Evolutionary conservation across 2,797 vertebrate genomes (phyloP).

Genomic region (Lepus townsendii): DNA sequence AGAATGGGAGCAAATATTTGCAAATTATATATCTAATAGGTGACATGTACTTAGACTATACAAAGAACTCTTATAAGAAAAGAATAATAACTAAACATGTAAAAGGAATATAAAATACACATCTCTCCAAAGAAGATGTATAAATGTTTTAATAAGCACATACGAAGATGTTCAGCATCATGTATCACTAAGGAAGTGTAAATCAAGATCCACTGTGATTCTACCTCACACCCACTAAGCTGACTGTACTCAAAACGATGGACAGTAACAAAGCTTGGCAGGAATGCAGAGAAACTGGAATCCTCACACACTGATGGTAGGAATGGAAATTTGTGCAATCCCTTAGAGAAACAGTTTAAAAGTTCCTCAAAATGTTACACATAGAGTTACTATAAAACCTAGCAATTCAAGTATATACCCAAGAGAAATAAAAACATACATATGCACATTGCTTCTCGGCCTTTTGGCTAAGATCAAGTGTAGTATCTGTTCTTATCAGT

Average conservation of each 20-base stretch:
- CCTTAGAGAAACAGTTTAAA: too few relatives aligned
- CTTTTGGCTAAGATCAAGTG: too few relatives aligned
- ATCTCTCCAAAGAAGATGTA: background rate
- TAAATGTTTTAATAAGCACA: conserved; percentile 11
- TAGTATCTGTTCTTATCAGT: background rate
- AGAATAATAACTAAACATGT: conserved; percentile 13
- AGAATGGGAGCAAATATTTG: conserved; percentile 14
- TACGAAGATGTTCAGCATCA: background rate
- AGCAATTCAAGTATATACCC: too few relatives aligned
- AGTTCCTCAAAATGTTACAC: too few relatives aligned
- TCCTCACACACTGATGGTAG: too few relatives aligned
- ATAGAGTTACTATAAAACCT: too few relatives aligned
- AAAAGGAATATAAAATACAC: background rate
- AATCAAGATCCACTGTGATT: conserved; percentile 5
- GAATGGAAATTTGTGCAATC: too few relatives aligned
- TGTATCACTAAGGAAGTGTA: background rate
- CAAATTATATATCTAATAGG: conserved; percentile 30
- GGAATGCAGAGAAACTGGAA: background rate
- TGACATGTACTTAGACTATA: background rate
- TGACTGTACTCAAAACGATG: background rate
- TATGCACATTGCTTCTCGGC: too few relatives aligned
- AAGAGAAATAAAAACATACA: too few relatives aligned
- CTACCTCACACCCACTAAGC: background rate
- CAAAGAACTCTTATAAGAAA: background rate
- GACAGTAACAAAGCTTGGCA: background rate